phyloP scores from a whole-genome alignment of 2,797 vertebrate genomes.

The Rousettus madagascariensis region DNA sequence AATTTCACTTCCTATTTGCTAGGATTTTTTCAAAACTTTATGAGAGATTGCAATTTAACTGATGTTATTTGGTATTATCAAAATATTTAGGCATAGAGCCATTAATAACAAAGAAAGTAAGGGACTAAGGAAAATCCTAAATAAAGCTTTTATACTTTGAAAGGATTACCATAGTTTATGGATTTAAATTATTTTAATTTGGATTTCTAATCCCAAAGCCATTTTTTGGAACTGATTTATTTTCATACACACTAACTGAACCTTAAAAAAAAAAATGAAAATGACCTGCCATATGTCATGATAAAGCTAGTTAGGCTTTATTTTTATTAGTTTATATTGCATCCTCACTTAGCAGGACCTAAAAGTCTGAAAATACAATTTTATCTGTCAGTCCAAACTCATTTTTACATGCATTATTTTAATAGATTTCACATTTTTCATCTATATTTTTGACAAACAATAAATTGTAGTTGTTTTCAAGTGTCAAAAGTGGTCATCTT shows the following conservation, averaged over 20 bases:
- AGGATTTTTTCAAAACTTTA: not conserved
- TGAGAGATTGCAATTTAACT: not conserved
- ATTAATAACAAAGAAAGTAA: not conserved
- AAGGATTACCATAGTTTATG: constrained; percentile 43
- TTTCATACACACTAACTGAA: constrained; percentile 40
- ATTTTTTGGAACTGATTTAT: constrained; percentile 64
- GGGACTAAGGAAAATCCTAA: not conserved
- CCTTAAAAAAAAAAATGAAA: not conserved
- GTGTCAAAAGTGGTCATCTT: not conserved
- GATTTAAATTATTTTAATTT: constrained; percentile 40
- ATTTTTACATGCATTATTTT: not conserved
- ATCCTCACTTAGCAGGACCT: constrained; percentile 24
- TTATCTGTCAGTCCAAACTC: constrained; percentile 32
- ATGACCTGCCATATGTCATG: constrained; percentile 49
- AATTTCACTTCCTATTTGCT: not conserved
- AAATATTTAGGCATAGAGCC: not conserved
- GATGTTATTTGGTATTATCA: not conserved
- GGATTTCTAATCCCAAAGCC: constrained; percentile 48
- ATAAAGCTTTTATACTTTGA: not conserved
- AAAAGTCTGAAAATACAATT: constrained; percentile 60
- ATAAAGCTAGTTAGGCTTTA: constrained; percentile 65
- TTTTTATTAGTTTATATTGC: constrained; percentile 74
- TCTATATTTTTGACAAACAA: not conserved
- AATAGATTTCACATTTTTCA: not conserved
- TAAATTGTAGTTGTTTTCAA: not conserved